phyloP scores from a whole-genome alignment of 2,113 vertebrate genomes.

The Megaceryle torquata region DNA sequence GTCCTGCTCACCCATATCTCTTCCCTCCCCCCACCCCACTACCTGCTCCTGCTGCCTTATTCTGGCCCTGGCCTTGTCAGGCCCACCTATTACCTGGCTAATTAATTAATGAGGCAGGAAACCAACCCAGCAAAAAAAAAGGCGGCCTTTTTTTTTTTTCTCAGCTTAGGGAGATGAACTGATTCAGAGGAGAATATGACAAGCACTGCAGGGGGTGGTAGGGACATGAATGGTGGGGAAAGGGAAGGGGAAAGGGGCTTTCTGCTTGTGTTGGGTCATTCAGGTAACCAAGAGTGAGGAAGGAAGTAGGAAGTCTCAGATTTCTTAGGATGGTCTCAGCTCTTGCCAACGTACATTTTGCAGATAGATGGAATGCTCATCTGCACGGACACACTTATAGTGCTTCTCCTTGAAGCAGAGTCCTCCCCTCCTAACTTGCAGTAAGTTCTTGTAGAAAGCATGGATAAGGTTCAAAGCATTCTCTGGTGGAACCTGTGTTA shows the following conservation, averaged over 20 bases:
- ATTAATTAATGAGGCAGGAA: not conserved
- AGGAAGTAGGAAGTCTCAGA: not conserved
- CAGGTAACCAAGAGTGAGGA: not conserved
- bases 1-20: not conserved
- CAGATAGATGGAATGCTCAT: conserved; percentile 74
- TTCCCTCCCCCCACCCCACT: not conserved
- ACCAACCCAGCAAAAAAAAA: not conserved
- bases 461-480: conserved; percentile 59
- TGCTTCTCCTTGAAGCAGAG: conserved; percentile 67
- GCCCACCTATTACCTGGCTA: not conserved
- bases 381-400: conserved; percentile 73
- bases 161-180: not conserved
- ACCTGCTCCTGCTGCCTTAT: not conserved
- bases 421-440: conserved; percentile 64
- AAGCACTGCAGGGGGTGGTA: not conserved
- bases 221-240: not conserved
- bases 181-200: not conserved
- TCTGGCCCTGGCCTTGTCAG: not conserved
- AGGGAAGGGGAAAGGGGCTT: not conserved
- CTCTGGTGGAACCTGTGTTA: conserved; percentile 59
- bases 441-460: conserved; percentile 67
- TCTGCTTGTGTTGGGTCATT: not conserved
- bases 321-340: not conserved
- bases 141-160: not conserved
- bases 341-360: conserved; percentile 63